Percentiles rank a stretch among this genome's conserved stretches.
These are phyloP conservation scores for Notocelia uddmanniana DNA, from an alignment of 2,888 invertebrate species.

Conservation along the genomic window DNA sequence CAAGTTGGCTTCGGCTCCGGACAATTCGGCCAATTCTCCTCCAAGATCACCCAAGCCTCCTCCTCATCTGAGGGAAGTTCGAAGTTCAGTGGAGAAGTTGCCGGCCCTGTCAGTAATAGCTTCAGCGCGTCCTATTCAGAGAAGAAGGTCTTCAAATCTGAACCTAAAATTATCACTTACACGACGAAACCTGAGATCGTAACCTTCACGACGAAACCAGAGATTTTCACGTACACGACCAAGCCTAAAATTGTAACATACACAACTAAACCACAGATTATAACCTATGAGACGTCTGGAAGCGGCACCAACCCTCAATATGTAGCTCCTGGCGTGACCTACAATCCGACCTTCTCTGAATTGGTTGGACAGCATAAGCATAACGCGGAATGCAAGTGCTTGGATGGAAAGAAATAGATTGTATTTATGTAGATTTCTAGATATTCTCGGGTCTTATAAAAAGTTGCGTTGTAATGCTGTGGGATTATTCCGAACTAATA, in stretches of 20 bases:
- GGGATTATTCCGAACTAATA: neutral
- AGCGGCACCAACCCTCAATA: slow-evolving; percentile 74
- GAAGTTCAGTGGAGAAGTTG: slow-evolving; percentile 61
- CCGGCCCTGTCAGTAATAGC: slow-evolving; percentile 68
- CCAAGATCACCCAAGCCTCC: slow-evolving; percentile 57
- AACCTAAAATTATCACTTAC: slow-evolving; percentile 69
- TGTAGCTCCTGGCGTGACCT: slow-evolving; percentile 69
- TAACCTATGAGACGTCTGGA: slow-evolving; percentile 76
- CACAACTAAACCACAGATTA: slow-evolving; percentile 65
- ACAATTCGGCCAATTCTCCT: slow-evolving; percentile 47
- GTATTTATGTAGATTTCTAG: slow-evolving; percentile 16
- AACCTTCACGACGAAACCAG: slow-evolving; percentile 69
- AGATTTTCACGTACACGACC: slow-evolving; percentile 63
- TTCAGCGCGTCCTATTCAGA: slow-evolving; percentile 72
- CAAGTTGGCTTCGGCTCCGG: slow-evolving; percentile 20
- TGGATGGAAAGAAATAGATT: slow-evolving; percentile 69
- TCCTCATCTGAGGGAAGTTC: slow-evolving; percentile 51
- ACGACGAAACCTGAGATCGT: slow-evolving; percentile 70
- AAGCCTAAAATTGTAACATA: slow-evolving; percentile 61
- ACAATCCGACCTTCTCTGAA: slow-evolving; percentile 70
- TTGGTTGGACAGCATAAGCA: slow-evolving; percentile 70
- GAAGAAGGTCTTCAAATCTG: slow-evolving; percentile 73
- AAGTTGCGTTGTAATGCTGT: neutral
- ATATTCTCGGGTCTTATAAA: neutral
- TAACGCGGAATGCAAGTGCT: slow-evolving; percentile 73